Conservation (phyloP, 2,797 vertebrate genomes). For the Pseudopleuronectes americanus region DNA sequence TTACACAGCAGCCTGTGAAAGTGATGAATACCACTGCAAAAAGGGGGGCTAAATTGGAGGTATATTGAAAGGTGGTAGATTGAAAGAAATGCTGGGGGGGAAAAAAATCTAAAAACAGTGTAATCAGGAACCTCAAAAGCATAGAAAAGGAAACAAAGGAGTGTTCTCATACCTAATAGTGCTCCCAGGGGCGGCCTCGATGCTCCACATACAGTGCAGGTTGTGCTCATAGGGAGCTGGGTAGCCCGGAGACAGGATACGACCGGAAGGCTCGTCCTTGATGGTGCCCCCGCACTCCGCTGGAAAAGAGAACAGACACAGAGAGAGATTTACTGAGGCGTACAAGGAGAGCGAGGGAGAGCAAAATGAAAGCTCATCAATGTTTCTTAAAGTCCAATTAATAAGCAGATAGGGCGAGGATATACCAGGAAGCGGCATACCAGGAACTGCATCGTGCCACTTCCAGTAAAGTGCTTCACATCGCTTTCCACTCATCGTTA, state of each 20-base stretch:
- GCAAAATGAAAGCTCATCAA: conserved; percentile 6
- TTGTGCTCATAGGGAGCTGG: conserved; percentile 97
- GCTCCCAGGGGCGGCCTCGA: conserved; percentile 94
- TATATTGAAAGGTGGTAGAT: conserved; percentile 64
- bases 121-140: conserved; percentile 57
- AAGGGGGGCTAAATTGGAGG: conserved; percentile 60
- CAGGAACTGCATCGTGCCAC: conserved; percentile 19
- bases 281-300: conserved; percentile 94
- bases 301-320: conserved; percentile 57
- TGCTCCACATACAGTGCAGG: conserved; percentile 95
- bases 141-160: conserved; percentile 23
- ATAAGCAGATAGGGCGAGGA: conserved; percentile 17
- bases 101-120: conserved; percentile 61
- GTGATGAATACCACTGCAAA: conserved; percentile 68
- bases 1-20: conserved; percentile 67
- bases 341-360: not conserved
- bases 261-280: conserved; percentile 87
- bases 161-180: conserved; percentile 91
- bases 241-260: conserved; percentile 96
- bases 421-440: too few species aligned
- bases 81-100: conserved; percentile 55
- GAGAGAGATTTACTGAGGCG: conserved; percentile 2
- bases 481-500: conserved; percentile 45
- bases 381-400: conserved; percentile 25
- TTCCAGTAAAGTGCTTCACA: conserved; percentile 45